Base-by-base conservation (phyloP, 2,113 vertebrate genomes). In the Carlito syrichta region DNA sequence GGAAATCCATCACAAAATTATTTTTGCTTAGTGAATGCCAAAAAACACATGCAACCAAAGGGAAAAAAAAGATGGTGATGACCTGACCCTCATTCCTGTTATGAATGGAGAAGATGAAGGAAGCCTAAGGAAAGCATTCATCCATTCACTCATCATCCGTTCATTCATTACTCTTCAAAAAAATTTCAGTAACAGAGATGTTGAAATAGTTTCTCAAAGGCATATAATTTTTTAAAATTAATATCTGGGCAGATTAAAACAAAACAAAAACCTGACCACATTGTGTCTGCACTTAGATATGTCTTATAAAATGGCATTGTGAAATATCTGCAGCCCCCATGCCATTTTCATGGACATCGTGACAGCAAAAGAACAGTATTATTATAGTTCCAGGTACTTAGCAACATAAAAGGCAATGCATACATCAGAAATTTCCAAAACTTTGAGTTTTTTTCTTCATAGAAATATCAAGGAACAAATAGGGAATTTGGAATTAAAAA, bases 151-250 rank as follows among this genome's bases (percentile, higher is more conserved):
- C 54, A 40, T 22, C 27, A 10, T 16, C 58, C 56, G 73, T 68
- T 89, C 89, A 88, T 35, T 69, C 60, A 56, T 82, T 86, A 69
- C 22, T 97, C 85, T 84, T 83, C n/a, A 93, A 87, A 56, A 38
- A 95, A 68, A 77, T 86, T 38, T 94, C 76, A 86, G 73, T 43
- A 63, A 89, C 69, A 56, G 45, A 20, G 54, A 13, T 35, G 90
- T 74, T 79, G n/a, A 71, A 40, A 77, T 40, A 9, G 73, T 95
- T 71, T 60, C 17, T 86, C 66, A 91, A 96, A 79, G 95, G 63
- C 38, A 82, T 13, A 45, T 54, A 73, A 22, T 94, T 93, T 62
- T n/a, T 86, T 68, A 62, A 95, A 95, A 86, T 86, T 96, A 92
- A 97, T 93, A 77, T 76, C 58, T 30, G 35, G 32, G 30, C 43